Percentiles rank a stretch among this genome's conserved stretches.
These are phyloP conservation scores for Pterocles gutturalis DNA, from an alignment of 2,113 vertebrate species.

Conservation along the genomic window DNA sequence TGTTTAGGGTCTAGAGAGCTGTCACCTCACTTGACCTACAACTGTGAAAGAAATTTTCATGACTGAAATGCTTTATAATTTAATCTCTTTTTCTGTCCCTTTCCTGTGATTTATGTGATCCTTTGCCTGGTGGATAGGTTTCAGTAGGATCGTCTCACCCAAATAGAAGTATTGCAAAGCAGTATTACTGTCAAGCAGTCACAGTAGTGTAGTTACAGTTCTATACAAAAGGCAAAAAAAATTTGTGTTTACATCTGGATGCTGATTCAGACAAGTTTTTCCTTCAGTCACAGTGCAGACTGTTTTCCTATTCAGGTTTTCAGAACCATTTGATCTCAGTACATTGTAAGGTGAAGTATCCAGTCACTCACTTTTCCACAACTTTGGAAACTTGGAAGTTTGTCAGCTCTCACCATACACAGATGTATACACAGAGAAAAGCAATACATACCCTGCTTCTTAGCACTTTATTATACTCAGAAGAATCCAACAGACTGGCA, in stretches of 20 bases:
- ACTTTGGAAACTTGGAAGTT: not conserved
- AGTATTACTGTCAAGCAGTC: not conserved
- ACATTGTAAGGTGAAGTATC: not conserved
- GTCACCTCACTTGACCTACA: not conserved
- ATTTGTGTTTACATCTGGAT: not conserved
- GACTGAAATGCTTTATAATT: not conserved
- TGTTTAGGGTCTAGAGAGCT: not conserved
- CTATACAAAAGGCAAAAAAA: not conserved
- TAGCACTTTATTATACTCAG: not conserved
- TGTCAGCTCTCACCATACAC: not conserved
- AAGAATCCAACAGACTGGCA: not conserved
- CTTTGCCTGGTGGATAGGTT: not conserved
- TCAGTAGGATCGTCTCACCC: not conserved
- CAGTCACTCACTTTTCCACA: not conserved
- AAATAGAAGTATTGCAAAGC: not conserved
- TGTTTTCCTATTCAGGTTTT: not conserved
- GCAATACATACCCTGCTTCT: not conserved
- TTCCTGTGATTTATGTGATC: not conserved
- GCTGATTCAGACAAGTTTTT: not conserved
- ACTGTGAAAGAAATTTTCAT: not conserved
- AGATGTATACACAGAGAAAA: not conserved
- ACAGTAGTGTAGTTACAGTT: not conserved
- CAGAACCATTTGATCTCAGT: not conserved
- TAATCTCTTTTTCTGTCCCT: not conserved
- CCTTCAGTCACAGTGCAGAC: not conserved